phyloP scores from a whole-genome alignment of 2,888 invertebrate genomes.

The Xestia xanthographa region DNA sequence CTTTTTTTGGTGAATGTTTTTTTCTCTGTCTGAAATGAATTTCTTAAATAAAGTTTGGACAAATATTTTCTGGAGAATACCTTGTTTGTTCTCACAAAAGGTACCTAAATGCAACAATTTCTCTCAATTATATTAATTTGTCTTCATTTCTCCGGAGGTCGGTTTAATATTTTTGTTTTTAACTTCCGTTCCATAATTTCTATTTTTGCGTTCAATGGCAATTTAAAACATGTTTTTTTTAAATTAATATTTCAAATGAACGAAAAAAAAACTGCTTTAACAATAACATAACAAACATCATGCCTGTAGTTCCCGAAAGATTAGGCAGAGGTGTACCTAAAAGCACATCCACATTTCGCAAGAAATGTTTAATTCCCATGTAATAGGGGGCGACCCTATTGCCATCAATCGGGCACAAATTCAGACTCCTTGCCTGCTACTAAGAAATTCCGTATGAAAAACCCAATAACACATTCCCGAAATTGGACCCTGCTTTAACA shows the following conservation, averaged over 20 bases:
- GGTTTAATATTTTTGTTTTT: background rate
- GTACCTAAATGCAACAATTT: background rate
- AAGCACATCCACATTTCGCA: too few relatives aligned
- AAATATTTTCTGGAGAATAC: background rate
- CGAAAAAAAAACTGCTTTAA: background rate
- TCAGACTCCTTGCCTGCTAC: too few relatives aligned
- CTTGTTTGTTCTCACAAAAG: background rate
- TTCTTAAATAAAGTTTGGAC: slow-evolving; percentile 22
- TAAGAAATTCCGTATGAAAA: too few relatives aligned
- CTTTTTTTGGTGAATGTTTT: slow-evolving; percentile 32
- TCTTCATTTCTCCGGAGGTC: background rate
- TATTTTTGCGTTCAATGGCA: background rate
- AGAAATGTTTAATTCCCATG: too few relatives aligned
- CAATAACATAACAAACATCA: background rate
- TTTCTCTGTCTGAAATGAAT: slow-evolving; percentile 21
- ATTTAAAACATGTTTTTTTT: background rate
- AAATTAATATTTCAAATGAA: background rate
- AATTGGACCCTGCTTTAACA: background rate
- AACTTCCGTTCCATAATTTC: background rate
- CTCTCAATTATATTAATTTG: background rate
- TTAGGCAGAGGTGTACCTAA: too few relatives aligned
- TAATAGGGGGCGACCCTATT: too few relatives aligned
- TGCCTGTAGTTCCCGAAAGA: too few relatives aligned
- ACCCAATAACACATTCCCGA: too few relatives aligned
- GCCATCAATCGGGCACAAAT: too few relatives aligned